Conservation (phyloP, 1,140 invertebrate species). For the Galleria mellonella region DNA sequence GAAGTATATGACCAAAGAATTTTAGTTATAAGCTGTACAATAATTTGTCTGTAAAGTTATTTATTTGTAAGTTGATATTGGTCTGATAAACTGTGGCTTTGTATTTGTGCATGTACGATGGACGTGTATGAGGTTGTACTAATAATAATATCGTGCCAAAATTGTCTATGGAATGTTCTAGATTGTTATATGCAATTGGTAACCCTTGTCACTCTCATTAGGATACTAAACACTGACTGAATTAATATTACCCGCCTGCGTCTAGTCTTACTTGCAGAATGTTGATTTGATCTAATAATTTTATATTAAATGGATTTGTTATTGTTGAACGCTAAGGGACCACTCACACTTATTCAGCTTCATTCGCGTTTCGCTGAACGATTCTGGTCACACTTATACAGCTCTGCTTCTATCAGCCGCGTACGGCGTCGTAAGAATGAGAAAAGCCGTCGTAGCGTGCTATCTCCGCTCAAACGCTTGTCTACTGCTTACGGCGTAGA, state of each 20-base stretch:
- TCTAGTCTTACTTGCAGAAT: not conserved
- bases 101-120: slow-evolving; percentile 1
- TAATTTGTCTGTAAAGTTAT: slow-evolving; percentile 43
- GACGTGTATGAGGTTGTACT: not conserved
- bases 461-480: no score
- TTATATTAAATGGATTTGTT: not conserved
- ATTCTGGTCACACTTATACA: no score
- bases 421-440: no score
- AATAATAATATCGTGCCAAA: not conserved
- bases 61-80: slow-evolving; percentile 32
- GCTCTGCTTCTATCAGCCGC: no score
- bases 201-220: not conserved
- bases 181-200: not conserved
- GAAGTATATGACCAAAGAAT: no score
- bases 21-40: slow-evolving; percentile 26
- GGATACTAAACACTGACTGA: not conserved
- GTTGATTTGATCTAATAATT: not conserved
- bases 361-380: no score
- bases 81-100: slow-evolving; percentile 1
- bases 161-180: not conserved
- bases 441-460: no score
- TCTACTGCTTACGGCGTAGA: no score
- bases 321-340: no score
- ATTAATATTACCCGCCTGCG: not conserved
- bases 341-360: no score